phyloP scores from a whole-genome alignment of 2,888 invertebrate genomes.

The Actias luna region DNA sequence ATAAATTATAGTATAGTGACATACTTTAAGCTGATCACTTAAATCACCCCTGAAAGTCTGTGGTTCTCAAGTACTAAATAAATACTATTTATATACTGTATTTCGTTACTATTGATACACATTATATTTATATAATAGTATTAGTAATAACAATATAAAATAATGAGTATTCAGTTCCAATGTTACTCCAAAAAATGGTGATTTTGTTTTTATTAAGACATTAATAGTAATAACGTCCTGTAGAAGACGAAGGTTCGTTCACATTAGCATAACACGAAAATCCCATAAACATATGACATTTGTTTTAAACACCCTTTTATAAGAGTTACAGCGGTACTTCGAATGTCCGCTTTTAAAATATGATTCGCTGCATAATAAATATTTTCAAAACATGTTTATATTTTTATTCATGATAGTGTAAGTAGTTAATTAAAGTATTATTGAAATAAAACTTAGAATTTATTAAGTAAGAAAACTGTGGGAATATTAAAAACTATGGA shows the following conservation, averaged over 20 bases:
- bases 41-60: no score
- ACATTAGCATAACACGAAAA: constrained; percentile 78
- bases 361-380: constrained; percentile 50
- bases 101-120: no score
- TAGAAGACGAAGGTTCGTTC: constrained; percentile 46
- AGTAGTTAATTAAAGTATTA: neutral
- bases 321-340: constrained; percentile 53
- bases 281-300: constrained; percentile 78
- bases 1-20: no score
- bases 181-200: neutral
- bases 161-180: neutral
- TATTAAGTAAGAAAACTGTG: neutral
- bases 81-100: no score
- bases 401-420: neutral
- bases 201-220: constrained; percentile 3
- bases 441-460: no score
- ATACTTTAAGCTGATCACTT: no score
- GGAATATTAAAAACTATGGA: neutral
- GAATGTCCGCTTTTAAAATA: constrained; percentile 51
- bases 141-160: neutral
- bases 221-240: constrained; percentile 31
- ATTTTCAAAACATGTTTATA: constrained; percentile 24
- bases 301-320: constrained; percentile 69
- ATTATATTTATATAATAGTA: neutral
- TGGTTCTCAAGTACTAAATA: no score